These are phyloP conservation scores for Parnassius smintheus DNA, from an alignment of 2,888 invertebrate genomes.

Conservation along the genomic window DNA sequence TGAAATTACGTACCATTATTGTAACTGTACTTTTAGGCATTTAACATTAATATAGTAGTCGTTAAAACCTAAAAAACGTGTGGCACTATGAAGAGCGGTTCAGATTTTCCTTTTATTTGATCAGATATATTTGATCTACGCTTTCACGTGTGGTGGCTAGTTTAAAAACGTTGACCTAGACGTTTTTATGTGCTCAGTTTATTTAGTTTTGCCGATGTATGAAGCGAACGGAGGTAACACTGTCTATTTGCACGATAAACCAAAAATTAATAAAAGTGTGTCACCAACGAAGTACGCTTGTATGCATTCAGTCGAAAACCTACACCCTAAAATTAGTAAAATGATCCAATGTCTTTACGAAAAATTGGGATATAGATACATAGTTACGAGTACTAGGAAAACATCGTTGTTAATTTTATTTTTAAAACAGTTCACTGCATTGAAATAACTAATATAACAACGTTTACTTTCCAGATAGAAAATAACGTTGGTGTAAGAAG, in stretches of 20 bases:
- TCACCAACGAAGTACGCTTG: conserved; percentile 57
- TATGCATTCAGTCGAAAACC: conserved; percentile 32
- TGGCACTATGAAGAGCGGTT: conserved; percentile 25
- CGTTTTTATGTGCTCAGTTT: conserved; percentile 57
- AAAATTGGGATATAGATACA: too few relatives aligned
- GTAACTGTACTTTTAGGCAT: too few relatives aligned
- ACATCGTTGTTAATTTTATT: too few relatives aligned
- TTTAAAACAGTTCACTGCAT: too few relatives aligned
- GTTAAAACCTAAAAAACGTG: neutral
- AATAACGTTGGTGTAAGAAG: too few relatives aligned
- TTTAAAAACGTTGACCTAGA: conserved; percentile 71
- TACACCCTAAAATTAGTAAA: too few relatives aligned
- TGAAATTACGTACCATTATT: too few relatives aligned
- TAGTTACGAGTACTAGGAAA: too few relatives aligned
- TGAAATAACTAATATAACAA: too few relatives aligned
- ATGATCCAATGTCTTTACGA: too few relatives aligned
- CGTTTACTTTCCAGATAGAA: too few relatives aligned
- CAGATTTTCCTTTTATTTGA: conserved; percentile 67
- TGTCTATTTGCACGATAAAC: conserved; percentile 51
- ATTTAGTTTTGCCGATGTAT: conserved; percentile 51
- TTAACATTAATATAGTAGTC: conserved; percentile 4
- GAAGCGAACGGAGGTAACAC: conserved; percentile 34
- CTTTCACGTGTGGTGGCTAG: conserved; percentile 75
- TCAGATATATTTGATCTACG: conserved; percentile 68
- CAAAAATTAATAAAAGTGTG: conserved; percentile 61